Evolutionary conservation across 2,113 vertebrate species (phyloP).

Genomic region (Hippoglossus stenolepis): DNA sequence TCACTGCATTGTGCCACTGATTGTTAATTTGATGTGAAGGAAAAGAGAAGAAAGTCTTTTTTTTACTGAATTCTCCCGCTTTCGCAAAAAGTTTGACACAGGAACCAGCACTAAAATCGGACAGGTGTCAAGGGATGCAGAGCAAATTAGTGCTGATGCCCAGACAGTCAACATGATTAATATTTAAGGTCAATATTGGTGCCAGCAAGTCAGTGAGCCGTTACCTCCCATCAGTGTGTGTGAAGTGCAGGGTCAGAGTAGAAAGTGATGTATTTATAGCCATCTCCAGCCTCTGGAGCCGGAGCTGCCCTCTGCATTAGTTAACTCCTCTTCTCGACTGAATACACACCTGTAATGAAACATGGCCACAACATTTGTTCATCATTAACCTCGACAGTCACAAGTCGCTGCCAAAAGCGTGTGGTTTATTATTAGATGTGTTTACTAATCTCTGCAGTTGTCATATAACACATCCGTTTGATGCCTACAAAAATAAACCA

Average conservation of each 20-base stretch:
- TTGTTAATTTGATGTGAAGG: too few relatives aligned
- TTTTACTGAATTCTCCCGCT: too few relatives aligned
- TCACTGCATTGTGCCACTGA: too few relatives aligned
- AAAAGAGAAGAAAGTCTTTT: too few relatives aligned
- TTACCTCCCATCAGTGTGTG: constrained; percentile 12
- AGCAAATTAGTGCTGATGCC: constrained; percentile 9
- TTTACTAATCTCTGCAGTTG: not conserved
- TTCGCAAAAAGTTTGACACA: not conserved
- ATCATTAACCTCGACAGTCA: too few relatives aligned
- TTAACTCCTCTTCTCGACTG: not conserved
- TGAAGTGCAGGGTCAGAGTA: constrained; percentile 25
- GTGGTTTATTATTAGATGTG: not conserved
- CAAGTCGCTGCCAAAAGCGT: not conserved
- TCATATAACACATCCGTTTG: not conserved
- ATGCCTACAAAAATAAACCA: too few relatives aligned
- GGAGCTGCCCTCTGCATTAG: not conserved
- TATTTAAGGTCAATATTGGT: constrained; percentile 19
- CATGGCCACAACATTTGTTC: too few relatives aligned
- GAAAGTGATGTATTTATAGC: constrained; percentile 40
- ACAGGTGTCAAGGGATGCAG: not conserved
- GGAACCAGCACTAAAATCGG: not conserved
- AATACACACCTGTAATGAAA: not conserved
- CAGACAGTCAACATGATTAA: constrained; percentile 18
- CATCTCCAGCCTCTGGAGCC: not conserved
- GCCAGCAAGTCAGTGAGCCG: constrained; percentile 24